Base-by-base conservation (phyloP, 2,113 vertebrate species). In the Siphamia tubifer region DNA sequence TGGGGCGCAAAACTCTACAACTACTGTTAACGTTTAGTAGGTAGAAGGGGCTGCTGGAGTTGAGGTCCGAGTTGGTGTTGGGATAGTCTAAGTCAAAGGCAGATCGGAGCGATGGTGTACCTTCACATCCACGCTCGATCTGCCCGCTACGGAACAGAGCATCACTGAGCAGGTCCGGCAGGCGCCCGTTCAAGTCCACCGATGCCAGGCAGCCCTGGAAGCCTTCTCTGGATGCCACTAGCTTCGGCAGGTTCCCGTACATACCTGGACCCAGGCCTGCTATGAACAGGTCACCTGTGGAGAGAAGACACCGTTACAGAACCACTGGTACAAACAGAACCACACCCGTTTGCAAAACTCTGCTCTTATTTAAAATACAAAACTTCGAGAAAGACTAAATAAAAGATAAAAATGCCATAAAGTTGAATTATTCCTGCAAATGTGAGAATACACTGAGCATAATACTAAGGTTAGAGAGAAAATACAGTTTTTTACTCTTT, bases 61-160 rank as follows among this genome's bases (percentile, higher is more conserved):
- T 86, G 60, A 54, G 51, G 69, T 81, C 83, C 69, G 70, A 58
- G 66, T 68, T 65, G n/a, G n/a, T n/a, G n/a, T n/a, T 82, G 58
- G 77, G 73, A 55, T 28, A 79, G 80, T 84, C 67, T 67, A 81
- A 77, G 58, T 82, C 83, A 16, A 78, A 68, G 79, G 73, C 38
- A 20, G 78, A 79, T 52, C 42, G 67, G 70, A 88, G 84, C 68
- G 85, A 90, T 57, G 67, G 52, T 57, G 79, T 98, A 99, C 98
- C 98, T 99, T 99, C 98, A 2, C 98, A 99, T 93, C 97, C 97
- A 10, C 97, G 96, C 62, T 99, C 98, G 1, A 99, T 99, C 93
- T 99, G 96, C 27, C 98, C 98, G 0, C 96, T 99, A 86, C 96
- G 94, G 63, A 98, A 97, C 70, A 98, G 83, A 15, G 97, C 97